phyloP scores from a whole-genome alignment of 2,113 vertebrate species.

The Amia ocellicauda region DNA sequence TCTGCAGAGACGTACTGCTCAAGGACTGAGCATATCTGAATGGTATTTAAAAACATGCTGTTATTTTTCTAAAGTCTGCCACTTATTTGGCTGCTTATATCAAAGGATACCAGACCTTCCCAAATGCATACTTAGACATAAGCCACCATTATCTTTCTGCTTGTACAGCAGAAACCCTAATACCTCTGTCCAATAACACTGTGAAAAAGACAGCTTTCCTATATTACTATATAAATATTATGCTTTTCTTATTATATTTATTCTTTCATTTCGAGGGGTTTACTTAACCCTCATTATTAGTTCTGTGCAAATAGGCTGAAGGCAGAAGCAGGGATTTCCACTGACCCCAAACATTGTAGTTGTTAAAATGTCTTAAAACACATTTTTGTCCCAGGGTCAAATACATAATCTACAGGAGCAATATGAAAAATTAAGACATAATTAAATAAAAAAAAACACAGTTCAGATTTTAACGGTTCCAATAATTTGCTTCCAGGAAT shows the following conservation, averaged over 20 bases:
- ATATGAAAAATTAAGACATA: no score
- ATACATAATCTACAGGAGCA: no score
- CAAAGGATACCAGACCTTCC: slow-evolving; percentile 81
- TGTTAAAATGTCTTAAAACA: no score
- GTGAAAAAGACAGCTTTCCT: slow-evolving; percentile 67
- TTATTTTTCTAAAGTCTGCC: slow-evolving; percentile 52
- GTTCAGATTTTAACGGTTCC: no score
- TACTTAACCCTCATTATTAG: no score
- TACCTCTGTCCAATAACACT: slow-evolving; percentile 92
- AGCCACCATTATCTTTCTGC: slow-evolving; percentile 98
- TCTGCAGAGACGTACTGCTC: neutral
- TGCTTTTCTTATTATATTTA: slow-evolving; percentile 35
- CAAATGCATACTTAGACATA: slow-evolving; percentile 86
- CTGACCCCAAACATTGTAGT: no score
- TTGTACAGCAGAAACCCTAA: slow-evolving; percentile 95
- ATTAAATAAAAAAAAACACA: no score
- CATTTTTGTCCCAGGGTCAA: no score
- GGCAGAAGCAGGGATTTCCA: no score
- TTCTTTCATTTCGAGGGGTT: no score
- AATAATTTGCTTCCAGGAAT: no score
- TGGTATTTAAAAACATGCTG: slow-evolving; percentile 43
- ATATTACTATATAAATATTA: slow-evolving; percentile 49
- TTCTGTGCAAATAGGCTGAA: no score
- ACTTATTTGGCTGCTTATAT: slow-evolving; percentile 60
- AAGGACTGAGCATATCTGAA: slow-evolving; percentile 29